These are phyloP conservation scores for Brachionus plicatilis DNA, from an alignment of 1,140 invertebrate genomes.

Conservation along the genomic window DNA sequence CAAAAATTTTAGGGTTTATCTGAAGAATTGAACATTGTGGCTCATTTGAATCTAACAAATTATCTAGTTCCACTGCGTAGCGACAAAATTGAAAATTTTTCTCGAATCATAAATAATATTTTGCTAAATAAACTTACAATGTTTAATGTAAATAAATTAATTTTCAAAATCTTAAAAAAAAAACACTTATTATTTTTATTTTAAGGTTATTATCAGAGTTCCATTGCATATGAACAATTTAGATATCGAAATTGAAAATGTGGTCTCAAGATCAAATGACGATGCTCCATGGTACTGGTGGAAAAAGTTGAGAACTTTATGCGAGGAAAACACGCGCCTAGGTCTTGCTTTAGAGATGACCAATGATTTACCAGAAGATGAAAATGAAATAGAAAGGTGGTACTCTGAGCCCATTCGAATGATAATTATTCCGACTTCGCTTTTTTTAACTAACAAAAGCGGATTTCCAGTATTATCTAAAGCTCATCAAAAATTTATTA, in stretches of 20 bases:
- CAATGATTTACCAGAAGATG: neutral
- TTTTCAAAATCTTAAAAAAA: neutral
- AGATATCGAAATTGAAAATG: conserved; percentile 12
- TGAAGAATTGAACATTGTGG: conserved; percentile 9
- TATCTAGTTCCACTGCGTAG: conserved; percentile 2
- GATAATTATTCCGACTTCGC: conserved; percentile 71
- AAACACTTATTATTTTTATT: neutral
- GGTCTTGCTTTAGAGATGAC: conserved; percentile 20
- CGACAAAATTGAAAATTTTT: neutral
- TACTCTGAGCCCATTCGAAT: neutral
- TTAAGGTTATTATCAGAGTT: conserved; percentile 27
- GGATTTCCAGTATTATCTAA: conserved; percentile 82
- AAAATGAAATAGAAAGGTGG: conserved; percentile 31
- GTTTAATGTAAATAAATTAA: neutral
- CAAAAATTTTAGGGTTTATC: neutral
- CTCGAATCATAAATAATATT: neutral
- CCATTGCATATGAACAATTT: neutral
- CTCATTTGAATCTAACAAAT: conserved; percentile 24
- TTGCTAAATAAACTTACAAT: conserved; percentile 1
- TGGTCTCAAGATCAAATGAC: neutral
- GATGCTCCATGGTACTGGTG: conserved; percentile 29
- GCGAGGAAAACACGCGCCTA: conserved; percentile 13
- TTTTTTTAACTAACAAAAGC: conserved; percentile 68
- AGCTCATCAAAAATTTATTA: conserved; percentile 71
- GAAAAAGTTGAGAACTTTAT: conserved; percentile 23